Percentiles rank a stretch among this genome's conserved stretches.
These are phyloP conservation scores for Thecophora atra DNA, from an alignment of 2,888 invertebrate species.

Conservation along the genomic window DNA sequence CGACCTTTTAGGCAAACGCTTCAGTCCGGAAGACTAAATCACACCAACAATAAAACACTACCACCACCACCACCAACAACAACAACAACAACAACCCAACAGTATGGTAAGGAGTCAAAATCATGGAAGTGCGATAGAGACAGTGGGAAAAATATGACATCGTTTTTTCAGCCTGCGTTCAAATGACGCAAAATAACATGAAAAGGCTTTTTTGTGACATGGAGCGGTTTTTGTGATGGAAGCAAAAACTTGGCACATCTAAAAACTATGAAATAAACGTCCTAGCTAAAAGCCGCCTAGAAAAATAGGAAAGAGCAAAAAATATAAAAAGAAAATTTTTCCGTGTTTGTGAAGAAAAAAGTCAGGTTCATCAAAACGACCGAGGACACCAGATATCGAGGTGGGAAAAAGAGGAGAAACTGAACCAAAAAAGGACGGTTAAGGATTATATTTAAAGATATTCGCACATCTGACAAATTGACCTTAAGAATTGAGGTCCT, in stretches of 20 bases:
- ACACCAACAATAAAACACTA: too few relatives aligned
- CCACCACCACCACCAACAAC: neutral
- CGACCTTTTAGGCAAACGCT: too few relatives aligned
- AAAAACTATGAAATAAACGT: neutral
- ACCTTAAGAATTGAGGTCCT: too few relatives aligned
- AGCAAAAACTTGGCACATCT: constrained; percentile 1
- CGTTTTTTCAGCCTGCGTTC: neutral
- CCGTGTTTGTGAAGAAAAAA: too few relatives aligned
- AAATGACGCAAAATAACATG: constrained; percentile 23
- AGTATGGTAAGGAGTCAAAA: neutral
- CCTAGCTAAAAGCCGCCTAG: neutral
- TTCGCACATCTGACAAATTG: too few relatives aligned
- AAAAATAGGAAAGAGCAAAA: neutral
- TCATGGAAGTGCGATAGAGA: too few relatives aligned
- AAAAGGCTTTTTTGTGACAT: constrained; percentile 25
- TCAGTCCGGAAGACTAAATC: too few relatives aligned
- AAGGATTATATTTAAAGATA: too few relatives aligned
- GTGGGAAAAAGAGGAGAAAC: too few relatives aligned
- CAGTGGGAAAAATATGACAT: neutral
- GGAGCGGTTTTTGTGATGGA: neutral
- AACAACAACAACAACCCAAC: neutral
- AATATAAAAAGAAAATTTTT: neutral
- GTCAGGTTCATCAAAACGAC: too few relatives aligned
- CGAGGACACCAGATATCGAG: too few relatives aligned
- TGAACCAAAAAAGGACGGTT: too few relatives aligned